Evolutionary conservation across 1,140 invertebrate genomes (phyloP).

Genomic region (Calliopsis andreniformis): DNA sequence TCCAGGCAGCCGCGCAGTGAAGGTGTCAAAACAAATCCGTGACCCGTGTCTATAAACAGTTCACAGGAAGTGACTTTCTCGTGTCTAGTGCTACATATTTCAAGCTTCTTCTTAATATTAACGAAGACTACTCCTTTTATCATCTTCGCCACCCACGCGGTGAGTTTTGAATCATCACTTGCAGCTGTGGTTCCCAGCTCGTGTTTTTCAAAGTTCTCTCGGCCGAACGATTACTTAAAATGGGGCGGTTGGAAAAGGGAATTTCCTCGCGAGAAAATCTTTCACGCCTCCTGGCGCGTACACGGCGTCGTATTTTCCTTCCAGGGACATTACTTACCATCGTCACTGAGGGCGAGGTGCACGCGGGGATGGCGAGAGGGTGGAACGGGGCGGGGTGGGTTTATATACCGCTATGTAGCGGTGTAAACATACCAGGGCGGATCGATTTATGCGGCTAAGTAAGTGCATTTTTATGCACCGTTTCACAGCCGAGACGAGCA

Average conservation of each 20-base stretch:
- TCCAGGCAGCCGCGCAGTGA: too few species aligned
- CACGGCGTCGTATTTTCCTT: constrained; percentile 41
- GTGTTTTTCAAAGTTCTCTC: neutral
- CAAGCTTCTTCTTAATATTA: too few species aligned
- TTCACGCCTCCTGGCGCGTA: constrained; percentile 6
- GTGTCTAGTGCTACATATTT: too few species aligned
- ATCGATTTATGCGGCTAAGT: constrained; percentile 67
- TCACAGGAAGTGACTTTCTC: too few species aligned
- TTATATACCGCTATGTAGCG: constrained; percentile 56
- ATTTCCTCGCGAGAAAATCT: constrained; percentile 18
- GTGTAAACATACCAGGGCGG: constrained; percentile 58
- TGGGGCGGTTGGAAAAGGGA: neutral
- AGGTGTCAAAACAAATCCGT: too few species aligned
- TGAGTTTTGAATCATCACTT: too few species aligned
- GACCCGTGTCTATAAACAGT: too few species aligned
- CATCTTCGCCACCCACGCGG: too few species aligned
- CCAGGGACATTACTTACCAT: constrained; percentile 40
- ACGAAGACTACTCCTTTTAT: too few species aligned
- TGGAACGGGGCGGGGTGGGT: constrained; percentile 12
- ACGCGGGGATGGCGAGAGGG: neutral
- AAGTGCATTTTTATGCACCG: constrained; percentile 67
- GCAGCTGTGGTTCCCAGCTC: neutral
- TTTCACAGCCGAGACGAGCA: constrained; percentile 61
- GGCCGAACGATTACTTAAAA: neutral
- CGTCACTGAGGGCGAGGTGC: constrained; percentile 15